Conservation (phyloP, 1,140 invertebrate species). For the Leptestheria dahalacensis region DNA sequence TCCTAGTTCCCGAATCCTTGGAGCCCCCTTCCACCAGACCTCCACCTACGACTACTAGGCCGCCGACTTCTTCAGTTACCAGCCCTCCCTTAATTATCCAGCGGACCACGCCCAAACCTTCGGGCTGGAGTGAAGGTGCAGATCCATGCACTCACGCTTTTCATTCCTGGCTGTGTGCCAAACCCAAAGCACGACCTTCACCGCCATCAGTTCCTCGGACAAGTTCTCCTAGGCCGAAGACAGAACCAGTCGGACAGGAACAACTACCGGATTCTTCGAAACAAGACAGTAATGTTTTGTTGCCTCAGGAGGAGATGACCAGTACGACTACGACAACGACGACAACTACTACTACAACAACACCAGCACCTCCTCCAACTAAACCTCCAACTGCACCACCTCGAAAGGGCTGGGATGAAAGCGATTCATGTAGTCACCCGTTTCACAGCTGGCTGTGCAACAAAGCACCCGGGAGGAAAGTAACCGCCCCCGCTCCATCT, state of each 20-base stretch:
- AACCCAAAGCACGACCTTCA: background rate
- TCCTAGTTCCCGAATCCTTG: constrained; percentile 2
- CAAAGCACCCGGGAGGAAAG: background rate
- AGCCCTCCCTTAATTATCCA: background rate
- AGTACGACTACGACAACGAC: background rate
- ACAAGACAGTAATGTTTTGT: background rate
- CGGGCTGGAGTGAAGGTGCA: constrained; percentile 6
- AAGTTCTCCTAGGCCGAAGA: background rate
- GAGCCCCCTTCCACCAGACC: background rate
- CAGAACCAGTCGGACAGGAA: background rate
- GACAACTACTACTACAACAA: background rate
- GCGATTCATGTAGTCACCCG: constrained; percentile 9
- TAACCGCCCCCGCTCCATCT: background rate
- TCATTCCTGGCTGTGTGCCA: constrained; percentile 6
- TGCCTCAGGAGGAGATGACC: background rate
- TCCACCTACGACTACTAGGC: background rate
- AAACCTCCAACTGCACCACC: background rate
- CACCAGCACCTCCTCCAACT: background rate
- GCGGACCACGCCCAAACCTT: background rate
- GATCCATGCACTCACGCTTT: constrained; percentile 14
- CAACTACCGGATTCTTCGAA: background rate
- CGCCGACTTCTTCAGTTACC: background rate
- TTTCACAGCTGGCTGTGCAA: constrained; percentile 14
- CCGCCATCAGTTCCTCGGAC: background rate
- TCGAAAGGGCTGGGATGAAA: constrained; percentile 4